phyloP scores from a whole-genome alignment of 2,113 vertebrate genomes.

The Paracanthobrama guichenoti region DNA sequence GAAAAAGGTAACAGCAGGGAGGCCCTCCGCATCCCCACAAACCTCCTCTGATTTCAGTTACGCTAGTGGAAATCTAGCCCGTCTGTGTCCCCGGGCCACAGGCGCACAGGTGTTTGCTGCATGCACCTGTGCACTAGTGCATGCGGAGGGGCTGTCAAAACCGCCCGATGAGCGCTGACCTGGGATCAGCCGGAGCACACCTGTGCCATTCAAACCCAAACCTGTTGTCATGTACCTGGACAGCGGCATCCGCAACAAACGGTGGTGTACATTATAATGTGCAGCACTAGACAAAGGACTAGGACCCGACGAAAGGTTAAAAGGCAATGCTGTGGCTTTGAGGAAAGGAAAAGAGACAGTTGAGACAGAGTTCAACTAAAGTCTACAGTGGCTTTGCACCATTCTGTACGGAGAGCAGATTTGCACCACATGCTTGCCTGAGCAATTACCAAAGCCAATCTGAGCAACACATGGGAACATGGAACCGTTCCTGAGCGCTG shows the following conservation, averaged over 20 bases:
- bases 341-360: slow-evolving; percentile 44
- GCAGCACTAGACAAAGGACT: slow-evolving; percentile 10
- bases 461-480: slow-evolving; percentile 66
- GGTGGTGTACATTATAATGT: slow-evolving; percentile 5
- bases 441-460: slow-evolving; percentile 74
- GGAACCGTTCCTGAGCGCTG: slow-evolving; percentile 55
- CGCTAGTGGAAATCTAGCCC: slow-evolving; percentile 46
- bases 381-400: slow-evolving; percentile 63
- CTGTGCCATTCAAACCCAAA: slow-evolving; percentile 50
- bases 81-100: slow-evolving; percentile 46
- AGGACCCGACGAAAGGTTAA: slow-evolving; percentile 50
- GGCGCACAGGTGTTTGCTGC: slow-evolving; percentile 50
- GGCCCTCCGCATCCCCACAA: slow-evolving; percentile 11
- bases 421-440: slow-evolving; percentile 71
- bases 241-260: slow-evolving; percentile 10
- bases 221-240: slow-evolving; percentile 39
- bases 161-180: slow-evolving; percentile 38
- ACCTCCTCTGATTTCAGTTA: slow-evolving; percentile 42
- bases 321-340: slow-evolving; percentile 3
- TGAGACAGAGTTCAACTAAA: slow-evolving; percentile 50
- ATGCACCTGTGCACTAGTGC: slow-evolving; percentile 49
- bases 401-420: slow-evolving; percentile 68
- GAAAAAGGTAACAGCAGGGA: slow-evolving; percentile 22
- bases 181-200: slow-evolving; percentile 28
- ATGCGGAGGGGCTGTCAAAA: slow-evolving; percentile 53